phyloP scores from a whole-genome alignment of 2,797 vertebrate genomes.

The Gorsachius magnificus region DNA sequence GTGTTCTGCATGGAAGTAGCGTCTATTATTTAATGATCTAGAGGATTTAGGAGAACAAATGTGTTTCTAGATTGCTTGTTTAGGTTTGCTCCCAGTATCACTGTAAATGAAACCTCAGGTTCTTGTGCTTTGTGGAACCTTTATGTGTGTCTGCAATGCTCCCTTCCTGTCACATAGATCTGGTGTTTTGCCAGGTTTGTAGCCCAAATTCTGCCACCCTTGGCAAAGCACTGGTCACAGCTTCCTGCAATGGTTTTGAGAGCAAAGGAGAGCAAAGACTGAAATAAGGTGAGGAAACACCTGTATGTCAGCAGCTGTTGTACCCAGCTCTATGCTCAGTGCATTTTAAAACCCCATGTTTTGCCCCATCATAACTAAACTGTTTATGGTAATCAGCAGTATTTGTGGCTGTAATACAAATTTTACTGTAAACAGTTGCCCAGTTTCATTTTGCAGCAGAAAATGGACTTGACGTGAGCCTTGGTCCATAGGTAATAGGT shows the following conservation, averaged over 20 bases:
- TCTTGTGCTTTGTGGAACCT: neutral
- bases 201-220: neutral
- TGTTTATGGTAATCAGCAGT: neutral
- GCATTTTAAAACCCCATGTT: neutral
- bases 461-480: conserved; percentile 5
- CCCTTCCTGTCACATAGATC: neutral
- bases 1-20: neutral
- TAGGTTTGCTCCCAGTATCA: neutral
- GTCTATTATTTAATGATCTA: neutral
- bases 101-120: neutral
- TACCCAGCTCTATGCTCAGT: neutral
- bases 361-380: neutral
- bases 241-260: neutral
- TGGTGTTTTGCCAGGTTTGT: neutral
- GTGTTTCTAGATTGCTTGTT: neutral
- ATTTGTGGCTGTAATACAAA: neutral
- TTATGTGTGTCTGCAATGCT: neutral
- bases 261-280: neutral
- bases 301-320: neutral
- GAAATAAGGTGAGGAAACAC: neutral
- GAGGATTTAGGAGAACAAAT: neutral
- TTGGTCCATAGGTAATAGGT: conserved; percentile 39
- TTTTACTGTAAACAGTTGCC: neutral
- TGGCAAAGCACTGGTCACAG: neutral
- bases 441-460: conserved; percentile 14